Conservation (phyloP, 2,888 invertebrate genomes). For the Caenorhabditis drosophilae region DNA sequence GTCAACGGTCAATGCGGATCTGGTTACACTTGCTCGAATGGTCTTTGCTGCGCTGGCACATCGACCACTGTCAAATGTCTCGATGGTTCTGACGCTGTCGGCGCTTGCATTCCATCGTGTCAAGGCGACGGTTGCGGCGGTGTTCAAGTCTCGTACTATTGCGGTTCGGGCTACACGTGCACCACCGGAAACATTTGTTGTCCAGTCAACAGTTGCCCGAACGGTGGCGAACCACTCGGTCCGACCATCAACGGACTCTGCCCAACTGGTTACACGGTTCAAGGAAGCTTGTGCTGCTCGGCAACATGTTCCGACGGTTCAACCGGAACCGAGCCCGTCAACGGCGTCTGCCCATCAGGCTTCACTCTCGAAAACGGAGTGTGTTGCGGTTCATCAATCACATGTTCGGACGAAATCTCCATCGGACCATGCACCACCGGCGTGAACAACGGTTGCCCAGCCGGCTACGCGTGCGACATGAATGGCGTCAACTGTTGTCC, state of each 20-base stretch:
- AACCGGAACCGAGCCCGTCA: conserved; percentile 35
- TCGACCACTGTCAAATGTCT: conserved; percentile 61
- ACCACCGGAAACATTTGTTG: conserved; percentile 68
- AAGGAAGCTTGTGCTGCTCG: conserved; percentile 59
- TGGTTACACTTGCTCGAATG: conserved; percentile 68
- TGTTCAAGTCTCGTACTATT: conserved; percentile 53
- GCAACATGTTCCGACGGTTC: conserved; percentile 45
- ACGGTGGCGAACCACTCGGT: conserved; percentile 62
- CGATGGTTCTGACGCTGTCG: conserved; percentile 63
- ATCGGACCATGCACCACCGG: conserved; percentile 42
- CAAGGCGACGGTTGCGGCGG: conserved; percentile 57
- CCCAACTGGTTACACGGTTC: conserved; percentile 60
- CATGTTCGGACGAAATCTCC: conserved; percentile 34
- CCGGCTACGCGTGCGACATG: conserved; percentile 55
- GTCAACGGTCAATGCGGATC: conserved; percentile 68
- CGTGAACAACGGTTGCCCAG: conserved; percentile 39
- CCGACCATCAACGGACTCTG: conserved; percentile 67
- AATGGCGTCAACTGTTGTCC: conserved; percentile 53
- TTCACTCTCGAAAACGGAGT: conserved; percentile 60
- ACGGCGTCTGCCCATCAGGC: conserved; percentile 58
- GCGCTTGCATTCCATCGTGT: conserved; percentile 59
- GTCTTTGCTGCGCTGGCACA: conserved; percentile 66
- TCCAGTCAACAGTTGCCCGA: conserved; percentile 61
- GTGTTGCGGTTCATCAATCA: conserved; percentile 57
- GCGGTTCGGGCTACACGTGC: conserved; percentile 67